Evolutionary conservation across 2,888 invertebrate species (phyloP).

Genomic region (Meta bourneti): DNA sequence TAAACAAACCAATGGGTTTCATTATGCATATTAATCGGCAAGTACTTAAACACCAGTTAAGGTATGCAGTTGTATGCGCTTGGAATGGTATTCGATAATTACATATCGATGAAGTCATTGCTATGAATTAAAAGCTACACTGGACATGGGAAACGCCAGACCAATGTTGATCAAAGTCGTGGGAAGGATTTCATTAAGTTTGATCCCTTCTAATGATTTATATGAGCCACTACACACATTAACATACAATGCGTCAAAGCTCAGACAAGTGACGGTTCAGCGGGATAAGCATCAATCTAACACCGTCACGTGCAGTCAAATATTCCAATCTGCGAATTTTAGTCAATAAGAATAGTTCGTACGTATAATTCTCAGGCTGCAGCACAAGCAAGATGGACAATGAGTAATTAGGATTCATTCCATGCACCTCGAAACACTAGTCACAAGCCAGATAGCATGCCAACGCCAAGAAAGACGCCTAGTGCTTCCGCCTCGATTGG

Average conservation of each 20-base stretch:
- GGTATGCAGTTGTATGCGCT: background rate
- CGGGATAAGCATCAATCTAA: background rate
- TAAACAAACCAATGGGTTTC: background rate
- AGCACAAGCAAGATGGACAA: background rate
- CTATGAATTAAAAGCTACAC: background rate
- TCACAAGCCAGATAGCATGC: background rate
- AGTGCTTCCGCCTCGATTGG: background rate
- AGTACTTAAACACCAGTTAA: background rate
- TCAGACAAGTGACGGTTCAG: background rate
- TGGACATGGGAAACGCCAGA: background rate
- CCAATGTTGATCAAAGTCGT: background rate
- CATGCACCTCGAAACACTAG: background rate
- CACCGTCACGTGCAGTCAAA: background rate
- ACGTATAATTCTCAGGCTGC: background rate
- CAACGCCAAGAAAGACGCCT: background rate
- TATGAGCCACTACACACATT: background rate
- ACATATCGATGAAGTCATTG: background rate
- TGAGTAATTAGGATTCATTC: background rate
- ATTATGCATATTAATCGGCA: background rate
- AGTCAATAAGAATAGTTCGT: background rate
- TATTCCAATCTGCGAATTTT: background rate
- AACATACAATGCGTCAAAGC: background rate
- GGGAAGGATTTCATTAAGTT: background rate
- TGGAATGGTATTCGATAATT: background rate
- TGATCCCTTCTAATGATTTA: background rate